Evolutionary conservation across 1,140 invertebrate species (phyloP), one percentile per base, ranked within the genome.

Genomic region (Drosophila paulistorum): DNA sequence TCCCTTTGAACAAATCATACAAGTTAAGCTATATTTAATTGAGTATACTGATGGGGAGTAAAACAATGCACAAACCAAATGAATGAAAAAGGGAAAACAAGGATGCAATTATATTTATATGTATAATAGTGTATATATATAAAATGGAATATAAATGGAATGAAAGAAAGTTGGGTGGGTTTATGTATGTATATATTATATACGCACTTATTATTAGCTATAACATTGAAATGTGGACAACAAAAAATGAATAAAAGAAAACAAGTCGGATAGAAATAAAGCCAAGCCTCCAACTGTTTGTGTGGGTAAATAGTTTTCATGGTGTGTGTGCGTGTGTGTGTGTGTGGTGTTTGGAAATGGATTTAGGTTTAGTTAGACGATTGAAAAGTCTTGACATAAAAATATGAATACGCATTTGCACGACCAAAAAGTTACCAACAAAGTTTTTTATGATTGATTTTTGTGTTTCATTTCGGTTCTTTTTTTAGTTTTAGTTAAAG

Each of bases 401-500:
- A 9, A 51, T 20, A 51, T 51, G 45, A 51, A 51, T 75, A 76
- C 75, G 72, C 71, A 77, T 68, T 77, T 77, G 71, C 74, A 77
- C 72, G 76, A 75, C 76, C 76, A 79, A 51, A 37, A 39, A 51
- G 72, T 71, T 75, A 79, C 73, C 76, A 79, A 78, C 35, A 58
- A 76, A 35, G 6, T 51, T 41, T 65, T 41, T 65, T 41, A 58
- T 59, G 51, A 60, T 65, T 57, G 41, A 54, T 41, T 64, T 30
- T 30, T 30, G 30, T 30, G 30, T 30, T 61, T 61, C 23, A 26
- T 26, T 26, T 26, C 23, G 0, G 3, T 65, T 65, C 57, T 62
- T 73, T 65, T 30, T 11, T 23, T 20, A 9, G 17, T 48, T 51
- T 51, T 17, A 17, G 7, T 48, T 48, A 39, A 39, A 39, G 37